Evolutionary conservation across 2,113 vertebrate species (phyloP).

Genomic region (Paradisaea rubra): DNA sequence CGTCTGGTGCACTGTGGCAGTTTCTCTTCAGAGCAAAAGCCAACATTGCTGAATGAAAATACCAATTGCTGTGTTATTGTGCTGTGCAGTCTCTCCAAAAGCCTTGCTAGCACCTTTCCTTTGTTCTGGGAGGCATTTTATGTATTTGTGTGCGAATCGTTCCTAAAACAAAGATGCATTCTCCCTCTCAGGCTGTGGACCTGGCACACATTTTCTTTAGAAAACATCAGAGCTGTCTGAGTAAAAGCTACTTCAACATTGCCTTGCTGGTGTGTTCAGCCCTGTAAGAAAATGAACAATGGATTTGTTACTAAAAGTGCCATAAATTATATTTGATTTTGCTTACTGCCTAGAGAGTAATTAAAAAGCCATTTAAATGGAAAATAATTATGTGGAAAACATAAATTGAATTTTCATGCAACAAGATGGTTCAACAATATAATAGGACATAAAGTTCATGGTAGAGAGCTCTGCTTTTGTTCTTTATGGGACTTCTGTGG

Average conservation of each 20-base stretch:
- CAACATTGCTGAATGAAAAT: neutral
- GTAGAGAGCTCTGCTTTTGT: neutral
- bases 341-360: neutral
- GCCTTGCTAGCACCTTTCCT: neutral
- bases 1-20: neutral
- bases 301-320: neutral
- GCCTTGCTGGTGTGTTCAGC: neutral
- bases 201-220: neutral
- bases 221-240: neutral
- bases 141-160: neutral
- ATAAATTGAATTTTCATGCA: conserved; percentile 40
- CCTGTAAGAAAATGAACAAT: conserved; percentile 19
- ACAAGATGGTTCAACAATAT: neutral
- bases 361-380: conserved; percentile 50
- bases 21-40: neutral
- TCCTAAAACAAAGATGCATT: neutral
- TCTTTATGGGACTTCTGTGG: neutral
- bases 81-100: neutral
- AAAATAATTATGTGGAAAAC: conserved; percentile 47
- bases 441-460: neutral
- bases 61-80: neutral
- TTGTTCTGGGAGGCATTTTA: neutral
- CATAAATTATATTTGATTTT: conserved; percentile 49
- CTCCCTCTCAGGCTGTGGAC: neutral
- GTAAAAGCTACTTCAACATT: neutral